A percentile compares a stretch with the other conserved stretches of the same genome.
phyloP scores from a whole-genome alignment of 2,888 invertebrate genomes.

The Laspeyria flexula region DNA sequence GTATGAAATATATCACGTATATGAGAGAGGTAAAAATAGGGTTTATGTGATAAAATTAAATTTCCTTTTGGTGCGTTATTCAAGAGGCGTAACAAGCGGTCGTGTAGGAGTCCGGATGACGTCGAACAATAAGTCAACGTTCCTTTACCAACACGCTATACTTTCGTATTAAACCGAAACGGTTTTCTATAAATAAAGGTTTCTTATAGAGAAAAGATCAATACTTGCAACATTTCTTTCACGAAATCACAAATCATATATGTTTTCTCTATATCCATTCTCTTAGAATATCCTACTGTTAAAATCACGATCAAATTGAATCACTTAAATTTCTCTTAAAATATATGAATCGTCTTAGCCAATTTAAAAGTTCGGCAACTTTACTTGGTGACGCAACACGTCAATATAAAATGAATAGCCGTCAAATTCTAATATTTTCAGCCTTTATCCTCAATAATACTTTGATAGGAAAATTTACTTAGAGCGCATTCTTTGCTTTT shows the following conservation, averaged over 20 bases:
- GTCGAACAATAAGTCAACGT: slow-evolving; percentile 28
- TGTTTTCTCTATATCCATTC: too few relatives aligned
- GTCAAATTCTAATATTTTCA: slow-evolving; percentile 1
- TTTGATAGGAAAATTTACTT: slow-evolving; percentile 7
- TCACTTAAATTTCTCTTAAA: too few relatives aligned
- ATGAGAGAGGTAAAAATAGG: slow-evolving; percentile 24
- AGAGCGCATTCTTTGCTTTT: slow-evolving; percentile 15
- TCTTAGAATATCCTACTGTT: too few relatives aligned
- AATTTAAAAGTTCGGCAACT: too few relatives aligned
- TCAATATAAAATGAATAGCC: slow-evolving; percentile 1
- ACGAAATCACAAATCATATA: too few relatives aligned
- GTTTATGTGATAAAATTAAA: slow-evolving; percentile 35
- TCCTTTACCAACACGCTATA: slow-evolving; percentile 16
- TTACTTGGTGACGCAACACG: not conserved
- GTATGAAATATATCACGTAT: slow-evolving; percentile 25
- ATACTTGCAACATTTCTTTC: too few relatives aligned
- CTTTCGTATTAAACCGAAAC: not conserved
- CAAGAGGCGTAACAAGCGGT: slow-evolving; percentile 35
- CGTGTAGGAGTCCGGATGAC: slow-evolving; percentile 37
- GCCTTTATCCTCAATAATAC: slow-evolving; percentile 2
- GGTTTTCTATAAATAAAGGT: not conserved
- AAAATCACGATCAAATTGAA: too few relatives aligned
- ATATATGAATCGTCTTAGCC: too few relatives aligned
- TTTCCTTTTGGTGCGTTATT: slow-evolving; percentile 35
- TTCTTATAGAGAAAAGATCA: too few relatives aligned